Evolutionary conservation across 1,140 invertebrate species (phyloP), one percentile per base, ranked within the genome.

Genomic region (Orius insidiosus): DNA sequence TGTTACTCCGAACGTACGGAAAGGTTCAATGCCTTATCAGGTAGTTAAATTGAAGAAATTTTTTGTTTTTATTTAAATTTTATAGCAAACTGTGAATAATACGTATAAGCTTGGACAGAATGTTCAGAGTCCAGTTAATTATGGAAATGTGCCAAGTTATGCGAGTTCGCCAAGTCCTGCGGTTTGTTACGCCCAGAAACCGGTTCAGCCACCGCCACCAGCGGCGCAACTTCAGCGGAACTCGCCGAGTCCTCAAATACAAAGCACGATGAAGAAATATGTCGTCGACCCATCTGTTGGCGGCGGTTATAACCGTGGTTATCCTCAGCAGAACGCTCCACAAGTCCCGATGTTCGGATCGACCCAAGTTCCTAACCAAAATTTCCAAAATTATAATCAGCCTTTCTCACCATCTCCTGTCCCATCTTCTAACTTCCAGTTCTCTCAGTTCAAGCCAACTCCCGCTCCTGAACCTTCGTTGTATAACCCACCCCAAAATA

Each of bases 241-340:
- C 14, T 30, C 47, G 2, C 47, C 47, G 3, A 44, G 40, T 11
- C 47, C 47, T 8, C 31, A 18, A 34, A 19, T 34, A 5, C 46
- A 48, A 35, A 32, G 46, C 34, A 34, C 2, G 33, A 16, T n/a
- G n/a, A 51, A 51, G 30, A 84, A 84, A 62, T 82, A 85, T 56
- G 68, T 83, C 9, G 62, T 83, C 33, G 81, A 85, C 60, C 81
- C 81, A 1, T 84, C 80, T 0, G 79, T 85, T 0, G 71, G 77
- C 7, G 63, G 67, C 47, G 50, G 62, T 3, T 57, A 75, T 1
- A 80, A 78, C 7, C 83, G 31, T 5, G 35, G 35, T 9, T 36
- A 11, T 5, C 9, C 35, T 9, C 35, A 36, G 35, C 35, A 36
- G 14, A 36, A 11, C 9, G 35, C 35, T 36, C 35, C n/a, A 4